Evolutionary conservation across 2,888 invertebrate genomes (phyloP).

Genomic region (Metellina segmentata): DNA sequence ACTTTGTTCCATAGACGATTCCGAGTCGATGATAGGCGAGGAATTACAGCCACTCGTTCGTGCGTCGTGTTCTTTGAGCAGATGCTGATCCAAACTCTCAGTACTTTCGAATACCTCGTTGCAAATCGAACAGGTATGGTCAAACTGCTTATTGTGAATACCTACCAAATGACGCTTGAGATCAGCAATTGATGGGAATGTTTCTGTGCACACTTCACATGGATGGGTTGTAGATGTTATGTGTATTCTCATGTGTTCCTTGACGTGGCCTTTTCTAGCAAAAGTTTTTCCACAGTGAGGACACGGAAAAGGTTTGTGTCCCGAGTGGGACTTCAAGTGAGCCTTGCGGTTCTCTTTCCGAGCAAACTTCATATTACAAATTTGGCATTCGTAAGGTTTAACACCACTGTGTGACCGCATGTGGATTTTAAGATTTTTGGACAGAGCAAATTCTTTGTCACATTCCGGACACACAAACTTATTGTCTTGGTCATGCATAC

Average conservation of each 20-base stretch:
- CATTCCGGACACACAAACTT: constrained; percentile 82
- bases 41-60: constrained; percentile 34
- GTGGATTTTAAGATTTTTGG: constrained; percentile 81
- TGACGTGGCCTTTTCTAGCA: constrained; percentile 89
- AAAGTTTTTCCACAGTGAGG: constrained; percentile 91
- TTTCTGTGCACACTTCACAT: constrained; percentile 89
- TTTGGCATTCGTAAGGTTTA: constrained; percentile 81
- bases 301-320: constrained; percentile 82
- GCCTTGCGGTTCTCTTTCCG: constrained; percentile 81
- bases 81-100: constrained; percentile 91
- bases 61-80: constrained; percentile 88
- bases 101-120: constrained; percentile 92
- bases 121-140: constrained; percentile 90
- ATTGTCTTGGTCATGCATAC: constrained; percentile 81
- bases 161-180: constrained; percentile 89
- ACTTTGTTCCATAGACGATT: constrained; percentile 65
- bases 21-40: constrained; percentile 44
- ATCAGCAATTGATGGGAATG: constrained; percentile 91
- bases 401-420: constrained; percentile 82
- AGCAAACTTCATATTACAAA: constrained; percentile 81
- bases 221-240: constrained; percentile 90
- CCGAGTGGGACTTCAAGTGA: constrained; percentile 81
- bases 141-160: constrained; percentile 92
- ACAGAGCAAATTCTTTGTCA: constrained; percentile 81
- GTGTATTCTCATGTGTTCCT: constrained; percentile 91